Percentiles rank a stretch among this genome's conserved stretches.
phyloP scores from a whole-genome alignment of 2,113 vertebrate genomes.

The Scartelaos histophorus region DNA sequence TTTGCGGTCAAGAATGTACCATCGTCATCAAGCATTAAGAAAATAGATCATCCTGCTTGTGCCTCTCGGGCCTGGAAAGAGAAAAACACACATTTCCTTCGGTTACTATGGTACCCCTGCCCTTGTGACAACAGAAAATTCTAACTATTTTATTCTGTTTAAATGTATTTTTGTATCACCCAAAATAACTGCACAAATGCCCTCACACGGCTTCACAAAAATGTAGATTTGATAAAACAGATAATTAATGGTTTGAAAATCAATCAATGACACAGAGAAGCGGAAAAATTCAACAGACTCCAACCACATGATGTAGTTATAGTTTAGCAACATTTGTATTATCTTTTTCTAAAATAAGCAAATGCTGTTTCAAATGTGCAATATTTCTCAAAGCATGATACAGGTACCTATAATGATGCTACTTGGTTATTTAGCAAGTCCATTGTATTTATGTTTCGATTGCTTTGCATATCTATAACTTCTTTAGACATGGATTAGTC shows the following conservation, averaged over 20 bases:
- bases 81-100: constrained; percentile 48
- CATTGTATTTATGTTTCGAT: too few relatives aligned
- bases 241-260: background rate
- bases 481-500: too few relatives aligned
- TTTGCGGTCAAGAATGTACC: constrained; percentile 65
- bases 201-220: constrained; percentile 20
- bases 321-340: too few relatives aligned
- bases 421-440: too few relatives aligned
- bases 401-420: too few relatives aligned
- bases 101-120: constrained; percentile 21
- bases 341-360: too few relatives aligned
- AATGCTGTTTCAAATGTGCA: too few relatives aligned
- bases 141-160: constrained; percentile 19
- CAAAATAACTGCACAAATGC: background rate
- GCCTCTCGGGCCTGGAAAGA: constrained; percentile 47
- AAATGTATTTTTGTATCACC: background rate
- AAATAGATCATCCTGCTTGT: constrained; percentile 31
- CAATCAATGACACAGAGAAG: background rate
- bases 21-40: constrained; percentile 56
- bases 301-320: background rate
- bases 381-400: too few relatives aligned
- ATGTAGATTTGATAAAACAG: background rate
- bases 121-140: constrained; percentile 18
- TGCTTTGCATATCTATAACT: too few relatives aligned
- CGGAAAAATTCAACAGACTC: too few relatives aligned